Base-by-base conservation (phyloP, 2,113 vertebrate genomes). In the Agelaius phoeniceus region DNA sequence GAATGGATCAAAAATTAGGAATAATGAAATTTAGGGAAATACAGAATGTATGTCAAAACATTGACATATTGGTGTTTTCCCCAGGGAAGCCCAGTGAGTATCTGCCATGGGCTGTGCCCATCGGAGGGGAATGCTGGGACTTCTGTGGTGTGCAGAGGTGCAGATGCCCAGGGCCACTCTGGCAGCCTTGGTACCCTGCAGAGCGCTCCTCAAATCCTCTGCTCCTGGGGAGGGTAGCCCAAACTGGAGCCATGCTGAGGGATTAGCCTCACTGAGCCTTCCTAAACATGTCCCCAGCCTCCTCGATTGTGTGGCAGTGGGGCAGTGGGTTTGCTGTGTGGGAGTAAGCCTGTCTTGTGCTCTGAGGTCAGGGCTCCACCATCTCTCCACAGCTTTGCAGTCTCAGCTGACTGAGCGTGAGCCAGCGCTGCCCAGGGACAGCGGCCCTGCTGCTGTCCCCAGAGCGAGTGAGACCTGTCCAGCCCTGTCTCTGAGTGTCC, bases 231-330 rank as follows among this genome's bases (percentile, higher is more conserved):
- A 66, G 3, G 7, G 10, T 43, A n/a, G 23, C 48, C 35, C 61
- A 35, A 11, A 51, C 4, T 9, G 11, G 41, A 73, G 46, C 23
- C 16, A 9, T 4, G 21, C 58, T 41, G 52, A 35, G 41, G 2
- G 6, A 61, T 77, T 23, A 43, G 24, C 39, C 22, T 51, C 13
- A 3, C 35, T 12, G 22, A 54, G 35, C 35, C 28, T 77, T 57
- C 62, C 57, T 20, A 51, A 84, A 12, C 12, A 35, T 3, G 3
- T 49, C 31, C 24, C 41, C 59, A 39, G 68, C 11, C 33, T 44
- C 55, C 59, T 18, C 0, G 0, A 7, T 2, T 0, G 6, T 26
- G n/a, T 51, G 61, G 35, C 43, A 26, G 41, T 2, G 0, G 37
- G 43, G 33, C 44, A 21, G 58, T 0, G 2, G 24, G 35, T 71